phyloP scores from a whole-genome alignment of 2,797 vertebrate genomes.

The Gymnoscopelus microlampas region DNA sequence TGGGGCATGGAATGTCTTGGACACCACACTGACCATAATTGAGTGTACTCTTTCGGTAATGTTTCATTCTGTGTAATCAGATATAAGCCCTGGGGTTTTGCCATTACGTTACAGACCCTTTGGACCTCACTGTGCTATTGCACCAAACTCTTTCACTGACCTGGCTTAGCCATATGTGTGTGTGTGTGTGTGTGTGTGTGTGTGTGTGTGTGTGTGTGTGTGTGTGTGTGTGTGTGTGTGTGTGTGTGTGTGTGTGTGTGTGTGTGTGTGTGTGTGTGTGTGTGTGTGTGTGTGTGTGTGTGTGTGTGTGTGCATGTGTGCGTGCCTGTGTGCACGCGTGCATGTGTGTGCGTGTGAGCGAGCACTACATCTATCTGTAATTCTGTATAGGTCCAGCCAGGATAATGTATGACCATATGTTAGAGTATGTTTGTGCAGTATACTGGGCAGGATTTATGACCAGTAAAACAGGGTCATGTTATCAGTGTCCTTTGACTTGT shows the following conservation, averaged over 20 bases:
- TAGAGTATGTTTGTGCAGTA: background rate
- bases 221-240: conserved; percentile 20
- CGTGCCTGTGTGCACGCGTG: conserved; percentile 17
- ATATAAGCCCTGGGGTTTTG: conserved; percentile 29
- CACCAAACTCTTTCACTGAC: conserved; percentile 4
- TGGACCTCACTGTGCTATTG: conserved; percentile 21
- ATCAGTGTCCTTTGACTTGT: conserved; percentile 61
- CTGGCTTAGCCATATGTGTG: background rate
- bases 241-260: conserved; percentile 15
- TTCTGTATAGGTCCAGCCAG: background rate
- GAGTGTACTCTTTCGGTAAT: conserved; percentile 29
- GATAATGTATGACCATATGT: background rate
- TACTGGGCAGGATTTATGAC: conserved; percentile 48
- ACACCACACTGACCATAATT: conserved; percentile 42
- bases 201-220: background rate
- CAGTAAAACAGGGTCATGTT: conserved; percentile 65
- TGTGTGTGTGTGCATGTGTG: background rate
- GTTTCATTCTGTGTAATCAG: conserved; percentile 38
- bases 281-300: conserved; percentile 15
- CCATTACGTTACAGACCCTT: conserved; percentile 38
- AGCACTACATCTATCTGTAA: background rate
- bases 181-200: conserved; percentile 14
- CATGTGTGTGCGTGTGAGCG: background rate
- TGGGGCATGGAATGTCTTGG: conserved; percentile 58
- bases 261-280: conserved; percentile 15